Conservation (phyloP, 2,888 invertebrate species). For the Meiosimyza platycephala region DNA sequence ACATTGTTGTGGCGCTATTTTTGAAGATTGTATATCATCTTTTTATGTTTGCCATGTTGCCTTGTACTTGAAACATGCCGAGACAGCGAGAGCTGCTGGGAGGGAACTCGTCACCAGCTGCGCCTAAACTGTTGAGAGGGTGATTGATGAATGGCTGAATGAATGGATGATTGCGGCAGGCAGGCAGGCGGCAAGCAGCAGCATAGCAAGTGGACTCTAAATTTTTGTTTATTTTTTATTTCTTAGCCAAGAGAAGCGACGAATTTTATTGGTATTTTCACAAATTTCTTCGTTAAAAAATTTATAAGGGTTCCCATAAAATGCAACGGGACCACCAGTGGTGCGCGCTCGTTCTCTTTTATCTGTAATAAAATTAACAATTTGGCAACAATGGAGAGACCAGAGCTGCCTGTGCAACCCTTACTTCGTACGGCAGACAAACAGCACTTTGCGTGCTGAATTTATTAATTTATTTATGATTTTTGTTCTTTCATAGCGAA, state of each 20-base stretch:
- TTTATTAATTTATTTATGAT: constrained; percentile 7
- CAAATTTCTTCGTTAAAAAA: not conserved
- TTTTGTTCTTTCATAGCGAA: not conserved
- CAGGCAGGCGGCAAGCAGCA: not conserved
- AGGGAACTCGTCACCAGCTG: constrained; percentile 9
- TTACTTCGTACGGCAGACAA: too few relatives aligned
- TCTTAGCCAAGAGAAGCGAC: not conserved
- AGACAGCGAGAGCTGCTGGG: not conserved
- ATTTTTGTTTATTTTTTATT: constrained; percentile 9
- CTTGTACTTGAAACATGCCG: too few relatives aligned
- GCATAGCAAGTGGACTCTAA: not conserved
- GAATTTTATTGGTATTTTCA: constrained; percentile 1
- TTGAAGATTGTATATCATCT: not conserved
- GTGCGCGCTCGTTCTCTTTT: not conserved
- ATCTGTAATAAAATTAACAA: not conserved
- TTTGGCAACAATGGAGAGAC: not conserved
- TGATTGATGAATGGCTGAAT: not conserved
- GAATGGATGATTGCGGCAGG: not conserved
- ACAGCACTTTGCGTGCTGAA: too few relatives aligned
- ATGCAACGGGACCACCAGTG: not conserved
- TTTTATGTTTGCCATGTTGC: too few relatives aligned
- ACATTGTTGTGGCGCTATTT: constrained; percentile 5
- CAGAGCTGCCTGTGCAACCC: too few relatives aligned
- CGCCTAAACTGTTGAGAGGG: constrained; percentile 11
- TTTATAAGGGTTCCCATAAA: constrained; percentile 1